Evolutionary conservation across 2,797 vertebrate species (phyloP).

Genomic region (Megalops cyprinoides): DNA sequence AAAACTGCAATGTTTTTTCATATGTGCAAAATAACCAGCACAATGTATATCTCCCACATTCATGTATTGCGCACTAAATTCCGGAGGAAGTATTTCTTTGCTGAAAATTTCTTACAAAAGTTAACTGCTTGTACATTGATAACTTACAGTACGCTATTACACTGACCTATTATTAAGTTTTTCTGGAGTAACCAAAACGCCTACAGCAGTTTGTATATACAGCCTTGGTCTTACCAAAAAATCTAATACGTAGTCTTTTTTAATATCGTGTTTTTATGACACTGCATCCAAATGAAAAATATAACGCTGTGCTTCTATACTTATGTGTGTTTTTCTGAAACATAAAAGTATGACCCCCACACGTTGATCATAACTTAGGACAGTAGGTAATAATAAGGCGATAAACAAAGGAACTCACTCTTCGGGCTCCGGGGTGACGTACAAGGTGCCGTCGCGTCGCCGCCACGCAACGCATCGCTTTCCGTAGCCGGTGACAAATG

Average conservation of each 20-base stretch:
- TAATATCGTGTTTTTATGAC: too few relatives aligned
- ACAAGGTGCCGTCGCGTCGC: slow-evolving; percentile 62
- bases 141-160: neutral
- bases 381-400: slow-evolving; percentile 24
- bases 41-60: neutral
- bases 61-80: neutral
- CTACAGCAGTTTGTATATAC: neutral
- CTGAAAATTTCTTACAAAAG: neutral
- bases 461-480: slow-evolving; percentile 64
- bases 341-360: too few relatives aligned
- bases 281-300: too few relatives aligned
- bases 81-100: too few relatives aligned
- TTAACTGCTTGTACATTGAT: neutral
- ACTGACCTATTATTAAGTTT: neutral
- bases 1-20: neutral
- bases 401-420: slow-evolving; percentile 71
- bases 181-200: neutral
- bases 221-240: neutral
- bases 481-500: slow-evolving; percentile 42
- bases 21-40: neutral
- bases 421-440: slow-evolving; percentile 54
- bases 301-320: too few relatives aligned
- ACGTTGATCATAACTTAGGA: too few relatives aligned
- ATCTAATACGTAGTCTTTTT: too few relatives aligned
- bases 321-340: too few relatives aligned